phyloP scores from a whole-genome alignment of 2,113 vertebrate genomes.

The Mellivora capensis region DNA sequence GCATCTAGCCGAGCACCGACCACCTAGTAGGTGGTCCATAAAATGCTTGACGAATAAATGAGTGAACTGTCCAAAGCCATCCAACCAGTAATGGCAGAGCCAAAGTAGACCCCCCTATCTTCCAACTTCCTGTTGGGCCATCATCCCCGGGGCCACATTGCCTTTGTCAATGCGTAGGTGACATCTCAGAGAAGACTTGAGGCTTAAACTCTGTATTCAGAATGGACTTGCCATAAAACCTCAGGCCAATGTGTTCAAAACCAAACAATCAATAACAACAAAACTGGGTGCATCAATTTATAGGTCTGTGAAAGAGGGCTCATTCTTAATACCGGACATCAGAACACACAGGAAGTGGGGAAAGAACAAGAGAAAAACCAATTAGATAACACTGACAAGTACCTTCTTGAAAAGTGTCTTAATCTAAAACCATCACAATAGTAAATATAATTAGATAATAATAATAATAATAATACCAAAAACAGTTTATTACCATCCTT shows the following conservation, averaged over 20 bases:
- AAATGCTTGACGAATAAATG: neutral
- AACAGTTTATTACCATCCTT: slow-evolving; percentile 43
- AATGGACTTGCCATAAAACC: neutral
- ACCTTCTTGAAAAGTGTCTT: slow-evolving; percentile 21
- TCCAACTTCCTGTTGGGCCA: neutral
- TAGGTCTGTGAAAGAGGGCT: neutral
- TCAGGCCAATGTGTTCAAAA: neutral
- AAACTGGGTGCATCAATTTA: neutral
- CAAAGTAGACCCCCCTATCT: neutral
- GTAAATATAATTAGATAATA: slow-evolving; percentile 50
- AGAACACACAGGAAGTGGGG: neutral
- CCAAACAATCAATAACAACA: neutral
- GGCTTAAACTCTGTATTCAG: neutral
- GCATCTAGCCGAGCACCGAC: neutral
- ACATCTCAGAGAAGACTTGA: neutral
- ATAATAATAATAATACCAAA: slow-evolving; percentile 52
- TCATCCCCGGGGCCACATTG: neutral
- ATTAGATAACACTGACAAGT: neutral
- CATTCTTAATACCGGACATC: neutral
- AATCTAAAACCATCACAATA: slow-evolving; percentile 33
- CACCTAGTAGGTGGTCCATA: neutral
- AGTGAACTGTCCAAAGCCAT: neutral
- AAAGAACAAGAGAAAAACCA: neutral
- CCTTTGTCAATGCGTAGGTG: neutral
- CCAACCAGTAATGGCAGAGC: neutral